phyloP scores from a whole-genome alignment of 2,888 invertebrate genomes.

The Byasa hedistus region DNA sequence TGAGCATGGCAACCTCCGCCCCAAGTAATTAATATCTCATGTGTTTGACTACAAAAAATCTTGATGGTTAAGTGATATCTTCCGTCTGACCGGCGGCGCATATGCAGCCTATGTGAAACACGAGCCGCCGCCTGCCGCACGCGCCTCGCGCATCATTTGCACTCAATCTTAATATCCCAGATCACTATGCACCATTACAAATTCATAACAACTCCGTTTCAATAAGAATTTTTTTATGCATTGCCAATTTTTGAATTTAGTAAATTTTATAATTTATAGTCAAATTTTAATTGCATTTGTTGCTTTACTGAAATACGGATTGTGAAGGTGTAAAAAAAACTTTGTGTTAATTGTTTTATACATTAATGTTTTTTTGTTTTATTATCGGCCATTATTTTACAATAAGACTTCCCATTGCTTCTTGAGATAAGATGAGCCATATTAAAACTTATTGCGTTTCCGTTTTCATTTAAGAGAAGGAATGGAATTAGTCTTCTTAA shows the following conservation, averaged over 20 bases:
- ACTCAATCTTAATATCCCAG: conserved; percentile 75
- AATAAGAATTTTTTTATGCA: conserved; percentile 46
- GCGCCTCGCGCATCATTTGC: conserved; percentile 66
- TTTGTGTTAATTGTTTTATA: neutral
- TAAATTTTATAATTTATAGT: conserved; percentile 42
- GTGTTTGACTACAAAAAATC: conserved; percentile 62
- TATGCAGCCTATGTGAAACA: conserved; percentile 49
- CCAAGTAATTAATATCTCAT: conserved; percentile 71
- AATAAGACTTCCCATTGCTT: neutral
- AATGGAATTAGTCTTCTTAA: too few species aligned
- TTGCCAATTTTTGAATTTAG: conserved; percentile 32
- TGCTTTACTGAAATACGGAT: neutral
- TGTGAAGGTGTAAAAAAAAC: neutral
- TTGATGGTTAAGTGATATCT: conserved; percentile 53
- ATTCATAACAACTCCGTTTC: conserved; percentile 56
- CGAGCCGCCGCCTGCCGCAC: conserved; percentile 64
- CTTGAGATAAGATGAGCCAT: neutral
- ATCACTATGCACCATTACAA: conserved; percentile 69
- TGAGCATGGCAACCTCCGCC: conserved; percentile 57
- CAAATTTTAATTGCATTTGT: conserved; percentile 19
- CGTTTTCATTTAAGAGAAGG: neutral
- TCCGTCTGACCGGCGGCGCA: conserved; percentile 48
- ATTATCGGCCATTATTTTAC: too few species aligned
- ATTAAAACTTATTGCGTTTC: neutral
- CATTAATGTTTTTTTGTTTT: neutral